A percentile compares a stretch with the other conserved stretches of the same genome.
Conservation (phyloP, 2,113 vertebrate genomes). For the Acrocephalus arundinaceus region DNA sequence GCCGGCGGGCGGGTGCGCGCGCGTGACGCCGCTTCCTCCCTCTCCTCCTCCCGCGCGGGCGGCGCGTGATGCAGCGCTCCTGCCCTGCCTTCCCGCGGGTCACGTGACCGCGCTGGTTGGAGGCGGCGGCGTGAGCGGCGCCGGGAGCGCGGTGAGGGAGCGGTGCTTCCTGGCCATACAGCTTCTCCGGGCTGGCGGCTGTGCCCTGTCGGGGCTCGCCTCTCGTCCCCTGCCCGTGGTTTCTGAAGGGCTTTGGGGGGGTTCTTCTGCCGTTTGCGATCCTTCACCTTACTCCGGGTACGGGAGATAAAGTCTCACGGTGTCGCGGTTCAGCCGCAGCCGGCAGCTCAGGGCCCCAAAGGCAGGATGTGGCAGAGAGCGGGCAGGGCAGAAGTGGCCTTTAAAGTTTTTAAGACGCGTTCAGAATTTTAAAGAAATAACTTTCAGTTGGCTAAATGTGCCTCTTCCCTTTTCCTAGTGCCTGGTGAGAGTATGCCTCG, state of each 20-base stretch:
- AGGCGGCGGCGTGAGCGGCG: neutral
- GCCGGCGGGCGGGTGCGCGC: neutral
- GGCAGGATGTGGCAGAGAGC: neutral
- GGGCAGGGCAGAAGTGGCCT: neutral
- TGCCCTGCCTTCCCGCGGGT: neutral
- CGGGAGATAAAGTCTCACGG: fast-evolving
- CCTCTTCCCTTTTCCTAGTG: neutral
- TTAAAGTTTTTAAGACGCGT: fast-evolving
- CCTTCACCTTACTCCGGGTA: fast-evolving
- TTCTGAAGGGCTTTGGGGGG: fast-evolving
- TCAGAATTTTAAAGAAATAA: neutral
- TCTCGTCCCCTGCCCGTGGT: neutral
- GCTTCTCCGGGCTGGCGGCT: too few relatives aligned
- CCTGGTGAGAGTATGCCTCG: neutral
- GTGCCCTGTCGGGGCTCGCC: neutral
- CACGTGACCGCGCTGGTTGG: neutral
- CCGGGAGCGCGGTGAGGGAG: neutral
- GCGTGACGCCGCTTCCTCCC: neutral
- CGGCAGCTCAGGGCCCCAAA: fast-evolving
- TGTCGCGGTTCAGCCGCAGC: neutral
- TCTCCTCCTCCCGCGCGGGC: neutral
- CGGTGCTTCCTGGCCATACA: fast-evolving
- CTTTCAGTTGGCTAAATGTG: neutral
- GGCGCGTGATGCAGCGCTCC: neutral
- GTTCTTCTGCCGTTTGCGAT: fast-evolving